Conservation (phyloP, 2,113 vertebrate genomes). For the Dolichotis patagonum region DNA sequence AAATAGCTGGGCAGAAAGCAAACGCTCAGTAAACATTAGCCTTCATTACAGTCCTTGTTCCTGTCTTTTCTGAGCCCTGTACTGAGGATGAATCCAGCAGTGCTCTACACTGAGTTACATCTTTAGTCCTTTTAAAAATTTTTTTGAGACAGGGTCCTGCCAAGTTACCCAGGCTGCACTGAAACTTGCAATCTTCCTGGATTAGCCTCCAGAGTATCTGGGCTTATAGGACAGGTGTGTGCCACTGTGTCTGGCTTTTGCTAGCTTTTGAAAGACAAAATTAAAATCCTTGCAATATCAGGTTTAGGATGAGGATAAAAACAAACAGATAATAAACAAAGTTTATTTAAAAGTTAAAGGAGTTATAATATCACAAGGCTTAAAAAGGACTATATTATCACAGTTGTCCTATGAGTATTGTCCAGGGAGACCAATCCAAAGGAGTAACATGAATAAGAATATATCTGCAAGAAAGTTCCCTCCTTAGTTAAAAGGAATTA, state of each 20-base stretch:
- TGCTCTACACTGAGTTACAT: neutral
- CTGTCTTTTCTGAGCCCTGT: neutral
- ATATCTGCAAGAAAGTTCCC: neutral
- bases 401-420: neutral
- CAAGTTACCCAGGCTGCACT: neutral
- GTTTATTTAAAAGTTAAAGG: neutral
- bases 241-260: neutral
- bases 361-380: neutral
- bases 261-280: neutral
- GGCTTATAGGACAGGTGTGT: neutral
- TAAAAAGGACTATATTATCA: neutral
- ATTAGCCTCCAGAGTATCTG: neutral
- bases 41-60: neutral
- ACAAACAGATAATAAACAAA: neutral
- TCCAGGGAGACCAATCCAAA: neutral
- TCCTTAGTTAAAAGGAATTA: neutral
- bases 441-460: neutral
- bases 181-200: neutral
- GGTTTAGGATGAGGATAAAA: slow-evolving; percentile 27
- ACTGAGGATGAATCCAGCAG: neutral
- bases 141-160: neutral
- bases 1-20: neutral
- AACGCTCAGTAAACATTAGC: neutral
- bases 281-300: neutral
- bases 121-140: neutral